Conservation (phyloP, 2,797 vertebrate species). For the Epinephelus awoara region DNA sequence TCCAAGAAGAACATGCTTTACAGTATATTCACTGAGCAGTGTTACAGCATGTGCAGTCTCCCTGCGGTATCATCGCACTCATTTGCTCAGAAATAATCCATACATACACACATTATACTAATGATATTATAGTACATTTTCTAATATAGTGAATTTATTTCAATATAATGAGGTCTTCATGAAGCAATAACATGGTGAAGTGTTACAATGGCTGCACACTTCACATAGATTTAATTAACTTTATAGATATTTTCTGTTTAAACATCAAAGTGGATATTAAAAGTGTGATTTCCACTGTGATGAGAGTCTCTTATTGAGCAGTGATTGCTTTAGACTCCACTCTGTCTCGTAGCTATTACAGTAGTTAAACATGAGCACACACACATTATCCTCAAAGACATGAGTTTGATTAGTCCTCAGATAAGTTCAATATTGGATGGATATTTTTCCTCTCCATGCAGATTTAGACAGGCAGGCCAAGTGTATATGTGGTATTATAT, state of each 20-base stretch:
- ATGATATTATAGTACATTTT: background rate
- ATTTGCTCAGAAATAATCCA: background rate
- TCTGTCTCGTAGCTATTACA: background rate
- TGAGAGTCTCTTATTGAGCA: background rate
- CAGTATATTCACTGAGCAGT: background rate
- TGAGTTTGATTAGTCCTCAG: constrained; percentile 4
- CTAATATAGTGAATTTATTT: background rate
- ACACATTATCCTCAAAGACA: background rate
- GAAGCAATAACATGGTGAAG: background rate
- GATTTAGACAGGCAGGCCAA: background rate
- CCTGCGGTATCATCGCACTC: background rate
- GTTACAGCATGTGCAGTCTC: background rate
- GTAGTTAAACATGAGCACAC: background rate
- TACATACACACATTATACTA: background rate
- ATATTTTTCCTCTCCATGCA: background rate
- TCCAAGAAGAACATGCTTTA: no score
- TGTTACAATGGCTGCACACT: background rate
- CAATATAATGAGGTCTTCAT: background rate
- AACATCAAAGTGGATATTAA: constrained; percentile 6
- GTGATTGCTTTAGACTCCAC: background rate
- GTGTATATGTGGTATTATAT: background rate
- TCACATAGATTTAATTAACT: background rate
- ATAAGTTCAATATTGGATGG: background rate
- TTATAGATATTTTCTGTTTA: background rate
- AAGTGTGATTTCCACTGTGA: background rate